phyloP scores from a whole-genome alignment of 1,140 invertebrate genomes.

The Pseudobourletiella spinata region DNA sequence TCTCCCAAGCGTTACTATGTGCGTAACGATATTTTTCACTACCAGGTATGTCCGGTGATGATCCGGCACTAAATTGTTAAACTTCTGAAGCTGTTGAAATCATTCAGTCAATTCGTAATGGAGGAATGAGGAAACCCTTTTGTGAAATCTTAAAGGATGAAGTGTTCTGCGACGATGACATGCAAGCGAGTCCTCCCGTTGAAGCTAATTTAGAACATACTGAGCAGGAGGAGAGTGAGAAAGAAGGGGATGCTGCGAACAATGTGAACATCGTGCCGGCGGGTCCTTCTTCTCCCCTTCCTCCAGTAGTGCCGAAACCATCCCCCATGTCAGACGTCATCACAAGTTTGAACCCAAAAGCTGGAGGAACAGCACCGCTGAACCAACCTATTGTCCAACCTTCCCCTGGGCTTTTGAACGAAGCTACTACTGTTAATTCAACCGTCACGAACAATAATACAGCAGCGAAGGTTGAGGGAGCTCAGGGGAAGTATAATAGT shows the following conservation, averaged over 20 bases:
- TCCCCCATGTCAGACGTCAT: background rate
- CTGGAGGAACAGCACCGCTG: background rate
- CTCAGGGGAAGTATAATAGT: conserved; percentile 1
- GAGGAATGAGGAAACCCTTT: too few species aligned
- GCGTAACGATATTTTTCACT: conserved; percentile 96
- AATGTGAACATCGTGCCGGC: conserved; percentile 17
- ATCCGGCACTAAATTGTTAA: background rate
- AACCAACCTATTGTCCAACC: conserved; percentile 12
- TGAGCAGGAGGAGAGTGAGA: conserved; percentile 31
- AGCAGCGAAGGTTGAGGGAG: background rate
- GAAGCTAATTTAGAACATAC: conserved; percentile 36
- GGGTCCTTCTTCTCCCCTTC: conserved; percentile 6
- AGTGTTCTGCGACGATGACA: conserved; percentile 60
- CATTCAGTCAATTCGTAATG: background rate
- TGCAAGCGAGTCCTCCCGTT: conserved; percentile 19
- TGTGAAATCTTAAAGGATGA: conserved; percentile 50
- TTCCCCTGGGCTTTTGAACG: conserved; percentile 2
- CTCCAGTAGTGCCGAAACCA: conserved; percentile 6
- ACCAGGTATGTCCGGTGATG: conserved; percentile 55
- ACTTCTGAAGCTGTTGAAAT: background rate
- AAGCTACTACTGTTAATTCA: background rate
- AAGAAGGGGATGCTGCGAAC: conserved; percentile 35
- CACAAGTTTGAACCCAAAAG: background rate
- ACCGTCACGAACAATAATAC: background rate
- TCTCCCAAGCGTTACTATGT: conserved; percentile 95